Percentiles rank a stretch among this genome's conserved stretches.
These are phyloP conservation scores for Nomada flava DNA, from an alignment of 2,888 invertebrate genomes.

Conservation along the genomic window DNA sequence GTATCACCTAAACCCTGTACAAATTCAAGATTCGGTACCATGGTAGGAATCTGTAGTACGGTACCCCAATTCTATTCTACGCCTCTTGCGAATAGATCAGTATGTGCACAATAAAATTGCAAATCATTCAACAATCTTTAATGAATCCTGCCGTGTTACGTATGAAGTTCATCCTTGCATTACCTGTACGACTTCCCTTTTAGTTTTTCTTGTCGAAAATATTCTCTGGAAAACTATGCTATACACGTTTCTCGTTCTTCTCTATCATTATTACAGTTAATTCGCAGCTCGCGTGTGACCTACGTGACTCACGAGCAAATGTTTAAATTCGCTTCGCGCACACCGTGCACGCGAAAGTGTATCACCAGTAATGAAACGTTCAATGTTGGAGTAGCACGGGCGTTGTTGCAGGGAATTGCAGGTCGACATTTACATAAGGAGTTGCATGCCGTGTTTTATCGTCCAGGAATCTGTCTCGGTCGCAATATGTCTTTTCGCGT, in stretches of 20 bases:
- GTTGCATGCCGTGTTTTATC: conserved; percentile 43
- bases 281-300: background rate
- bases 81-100: too few relatives aligned
- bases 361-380: conserved; percentile 2
- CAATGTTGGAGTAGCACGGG: background rate
- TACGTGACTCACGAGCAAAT: background rate
- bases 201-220: too few relatives aligned
- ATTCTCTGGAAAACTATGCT: too few relatives aligned
- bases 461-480: conserved; percentile 30
- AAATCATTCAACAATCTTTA: background rate
- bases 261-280: background rate
- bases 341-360: background rate
- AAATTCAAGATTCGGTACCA: too few relatives aligned
- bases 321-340: background rate
- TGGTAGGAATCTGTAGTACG: too few relatives aligned
- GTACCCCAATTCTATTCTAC: too few relatives aligned
- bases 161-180: background rate
- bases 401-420: too few relatives aligned
- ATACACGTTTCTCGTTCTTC: too few relatives aligned
- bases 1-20: too few relatives aligned
- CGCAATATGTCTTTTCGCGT: conserved; percentile 42
- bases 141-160: background rate
- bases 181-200: too few relatives aligned
- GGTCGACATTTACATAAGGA: conserved; percentile 46
- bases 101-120: background rate